Conservation (phyloP, 1,140 invertebrate species). For the Steinernema feltiae region DNA sequence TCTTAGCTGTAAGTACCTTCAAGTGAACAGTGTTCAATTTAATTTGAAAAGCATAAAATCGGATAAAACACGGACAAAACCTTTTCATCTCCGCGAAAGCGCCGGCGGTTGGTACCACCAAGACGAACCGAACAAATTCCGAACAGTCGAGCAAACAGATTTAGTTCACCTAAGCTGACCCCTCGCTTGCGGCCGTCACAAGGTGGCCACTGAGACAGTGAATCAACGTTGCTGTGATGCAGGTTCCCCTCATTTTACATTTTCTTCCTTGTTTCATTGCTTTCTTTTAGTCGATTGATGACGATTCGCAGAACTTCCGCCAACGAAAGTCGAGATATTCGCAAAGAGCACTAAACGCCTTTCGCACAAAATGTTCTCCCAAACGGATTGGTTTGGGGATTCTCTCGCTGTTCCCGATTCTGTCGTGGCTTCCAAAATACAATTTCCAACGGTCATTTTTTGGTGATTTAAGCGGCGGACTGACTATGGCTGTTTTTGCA, state of each 20-base stretch:
- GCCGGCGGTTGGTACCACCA: too few species aligned
- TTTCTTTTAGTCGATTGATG: not conserved
- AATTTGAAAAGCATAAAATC: too few species aligned
- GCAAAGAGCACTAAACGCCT: not conserved
- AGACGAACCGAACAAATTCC: too few species aligned
- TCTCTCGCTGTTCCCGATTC: conserved; percentile 40
- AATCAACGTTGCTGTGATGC: not conserved
- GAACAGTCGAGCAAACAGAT: conserved; percentile 4
- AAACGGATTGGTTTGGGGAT: not conserved
- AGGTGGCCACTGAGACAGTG: not conserved
- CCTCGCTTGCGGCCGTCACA: not conserved
- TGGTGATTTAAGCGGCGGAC: conserved; percentile 49
- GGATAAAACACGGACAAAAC: too few species aligned
- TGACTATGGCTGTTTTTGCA: conserved; percentile 52
- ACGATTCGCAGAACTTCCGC: not conserved
- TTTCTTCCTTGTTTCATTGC: not conserved
- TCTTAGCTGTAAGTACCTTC: too few species aligned
- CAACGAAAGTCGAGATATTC: not conserved
- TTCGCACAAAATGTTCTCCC: not conserved
- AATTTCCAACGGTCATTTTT: conserved; percentile 48
- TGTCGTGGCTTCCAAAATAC: conserved; percentile 45
- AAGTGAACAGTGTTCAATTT: too few species aligned
- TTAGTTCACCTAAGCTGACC: conserved; percentile 4
- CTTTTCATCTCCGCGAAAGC: too few species aligned
- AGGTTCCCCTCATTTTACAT: not conserved